phyloP scores from a whole-genome alignment of 2,888 invertebrate genomes.

The Mechanitis mazaeus region DNA sequence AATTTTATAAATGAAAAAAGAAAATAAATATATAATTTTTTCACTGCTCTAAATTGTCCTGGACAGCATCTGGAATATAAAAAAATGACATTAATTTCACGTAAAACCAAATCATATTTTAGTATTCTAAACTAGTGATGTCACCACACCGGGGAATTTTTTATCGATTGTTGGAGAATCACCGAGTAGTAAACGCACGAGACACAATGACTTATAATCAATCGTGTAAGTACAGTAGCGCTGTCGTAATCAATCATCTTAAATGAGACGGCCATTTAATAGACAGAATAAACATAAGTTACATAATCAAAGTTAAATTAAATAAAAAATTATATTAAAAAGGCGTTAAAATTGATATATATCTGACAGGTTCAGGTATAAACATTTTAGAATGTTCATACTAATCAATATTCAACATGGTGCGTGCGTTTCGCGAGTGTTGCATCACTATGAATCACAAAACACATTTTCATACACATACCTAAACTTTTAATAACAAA shows the following conservation, averaged over 20 bases:
- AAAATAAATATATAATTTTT: slow-evolving; percentile 1
- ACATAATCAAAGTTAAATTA: too few species aligned
- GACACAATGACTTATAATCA: slow-evolving; percentile 47
- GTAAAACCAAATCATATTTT: slow-evolving; percentile 38
- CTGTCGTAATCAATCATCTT: slow-evolving; percentile 64
- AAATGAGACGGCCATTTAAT: slow-evolving; percentile 46
- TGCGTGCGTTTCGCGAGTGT: slow-evolving; percentile 48
- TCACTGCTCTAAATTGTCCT: background rate
- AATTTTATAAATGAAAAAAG: background rate
- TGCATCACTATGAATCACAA: slow-evolving; percentile 49
- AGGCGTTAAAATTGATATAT: too few species aligned
- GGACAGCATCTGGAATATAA: slow-evolving; percentile 34
- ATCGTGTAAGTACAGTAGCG: slow-evolving; percentile 47
- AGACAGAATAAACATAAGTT: slow-evolving; percentile 50
- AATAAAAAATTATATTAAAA: too few species aligned
- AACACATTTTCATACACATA: background rate
- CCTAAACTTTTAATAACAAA: background rate
- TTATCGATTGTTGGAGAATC: slow-evolving; percentile 52
- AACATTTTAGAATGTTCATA: slow-evolving; percentile 51
- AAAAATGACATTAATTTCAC: slow-evolving; percentile 22
- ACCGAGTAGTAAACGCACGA: slow-evolving; percentile 34
- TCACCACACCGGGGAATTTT: slow-evolving; percentile 43
- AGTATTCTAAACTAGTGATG: slow-evolving; percentile 53
- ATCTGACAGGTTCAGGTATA: background rate
- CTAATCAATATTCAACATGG: slow-evolving; percentile 58